Percentiles rank a stretch among this genome's conserved stretches.
Conservation (phyloP, 2,113 vertebrate species). For the Prinia subflava region DNA sequence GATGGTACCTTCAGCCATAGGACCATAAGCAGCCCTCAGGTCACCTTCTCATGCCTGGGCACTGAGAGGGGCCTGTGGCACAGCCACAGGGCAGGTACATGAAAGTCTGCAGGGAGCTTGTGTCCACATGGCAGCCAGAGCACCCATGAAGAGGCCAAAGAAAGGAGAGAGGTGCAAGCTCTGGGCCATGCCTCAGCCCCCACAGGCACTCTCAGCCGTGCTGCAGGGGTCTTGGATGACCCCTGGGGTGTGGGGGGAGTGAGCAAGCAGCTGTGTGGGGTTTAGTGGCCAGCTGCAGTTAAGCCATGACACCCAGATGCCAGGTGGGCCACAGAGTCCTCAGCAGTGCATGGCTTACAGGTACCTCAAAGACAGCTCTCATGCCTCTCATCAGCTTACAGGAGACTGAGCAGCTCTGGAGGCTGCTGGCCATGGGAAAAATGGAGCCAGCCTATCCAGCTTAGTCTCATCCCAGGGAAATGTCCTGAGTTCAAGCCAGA, state of each 20-base stretch:
- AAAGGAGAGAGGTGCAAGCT: neutral
- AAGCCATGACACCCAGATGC: neutral
- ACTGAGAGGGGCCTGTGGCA: neutral
- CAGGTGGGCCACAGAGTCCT: neutral
- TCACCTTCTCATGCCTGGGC: neutral
- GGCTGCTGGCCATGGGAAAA: neutral
- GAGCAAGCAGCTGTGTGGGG: neutral
- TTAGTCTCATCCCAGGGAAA: neutral
- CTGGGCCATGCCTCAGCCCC: neutral
- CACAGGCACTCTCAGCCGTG: neutral
- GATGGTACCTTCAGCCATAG: neutral
- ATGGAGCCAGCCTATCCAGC: neutral
- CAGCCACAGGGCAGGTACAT: neutral
- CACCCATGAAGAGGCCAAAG: neutral
- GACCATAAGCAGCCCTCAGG: neutral
- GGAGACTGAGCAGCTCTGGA: neutral
- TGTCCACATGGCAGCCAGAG: neutral
- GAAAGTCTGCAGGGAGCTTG: neutral
- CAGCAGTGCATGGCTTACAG: neutral
- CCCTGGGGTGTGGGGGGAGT: neutral
- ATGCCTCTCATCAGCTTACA: neutral
- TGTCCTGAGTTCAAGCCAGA: fast-evolving
- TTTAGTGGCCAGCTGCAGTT: neutral
- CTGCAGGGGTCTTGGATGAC: neutral
- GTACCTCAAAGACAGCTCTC: neutral